Conservation (phyloP, 2,113 vertebrate genomes). For the Chaenogobius annularis region DNA sequence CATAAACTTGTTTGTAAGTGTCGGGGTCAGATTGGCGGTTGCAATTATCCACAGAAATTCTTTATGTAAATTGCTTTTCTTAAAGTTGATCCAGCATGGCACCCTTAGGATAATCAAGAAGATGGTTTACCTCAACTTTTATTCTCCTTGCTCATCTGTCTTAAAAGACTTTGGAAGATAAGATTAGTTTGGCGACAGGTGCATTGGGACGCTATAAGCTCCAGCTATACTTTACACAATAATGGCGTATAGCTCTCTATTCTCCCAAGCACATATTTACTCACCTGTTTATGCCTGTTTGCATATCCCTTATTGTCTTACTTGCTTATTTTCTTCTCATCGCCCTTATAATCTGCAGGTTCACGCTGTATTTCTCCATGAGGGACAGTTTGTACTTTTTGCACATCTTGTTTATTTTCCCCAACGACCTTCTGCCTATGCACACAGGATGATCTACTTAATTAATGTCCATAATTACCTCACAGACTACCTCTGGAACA, state of each 20-base stretch:
- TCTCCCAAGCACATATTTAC: conserved; percentile 51
- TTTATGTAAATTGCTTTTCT: background rate
- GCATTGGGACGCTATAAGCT: conserved; percentile 49
- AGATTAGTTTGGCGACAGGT: conserved; percentile 60
- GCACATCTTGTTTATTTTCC: conserved; percentile 7
- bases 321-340: conserved; percentile 19
- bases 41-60: background rate
- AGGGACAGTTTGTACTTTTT: conserved; percentile 1
- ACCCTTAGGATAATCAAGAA: background rate
- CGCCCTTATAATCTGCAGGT: conserved; percentile 23
- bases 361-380: conserved; percentile 18
- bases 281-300: conserved; percentile 61
- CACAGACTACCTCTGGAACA: background rate
- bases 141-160: conserved; percentile 18
- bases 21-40: background rate
- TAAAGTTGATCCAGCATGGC: background rate
- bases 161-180: conserved; percentile 39
- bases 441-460: background rate
- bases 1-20: background rate
- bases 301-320: conserved; percentile 43
- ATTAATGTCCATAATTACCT: conserved; percentile 5
- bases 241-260: conserved; percentile 52
- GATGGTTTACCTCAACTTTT: conserved; percentile 16
- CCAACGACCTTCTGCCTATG: conserved; percentile 10
- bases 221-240: conserved; percentile 48